These are phyloP conservation scores for Dipodomys spectabilis DNA, from an alignment of 2,113 vertebrate genomes.

Conservation along the genomic window DNA sequence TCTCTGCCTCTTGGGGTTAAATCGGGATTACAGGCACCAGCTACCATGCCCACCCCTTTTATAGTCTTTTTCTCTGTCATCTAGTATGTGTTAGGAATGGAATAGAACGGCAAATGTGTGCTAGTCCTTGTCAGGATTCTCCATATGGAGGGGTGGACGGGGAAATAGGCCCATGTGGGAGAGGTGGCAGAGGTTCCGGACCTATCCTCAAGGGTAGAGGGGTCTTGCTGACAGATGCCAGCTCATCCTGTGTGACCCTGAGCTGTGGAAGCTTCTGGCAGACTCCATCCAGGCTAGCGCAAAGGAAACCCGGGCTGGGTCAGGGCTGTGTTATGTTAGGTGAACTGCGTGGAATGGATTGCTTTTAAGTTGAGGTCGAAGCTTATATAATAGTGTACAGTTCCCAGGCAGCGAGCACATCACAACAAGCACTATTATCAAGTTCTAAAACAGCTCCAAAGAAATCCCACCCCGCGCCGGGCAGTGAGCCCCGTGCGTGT, in stretches of 20 bases:
- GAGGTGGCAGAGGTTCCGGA: background rate
- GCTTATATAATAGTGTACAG: too few relatives aligned
- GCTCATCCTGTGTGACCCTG: background rate
- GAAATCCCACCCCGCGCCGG: background rate
- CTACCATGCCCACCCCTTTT: background rate
- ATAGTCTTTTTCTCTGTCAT: background rate
- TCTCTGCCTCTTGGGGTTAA: too few relatives aligned
- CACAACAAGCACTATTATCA: accelerated
- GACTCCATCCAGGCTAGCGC: background rate
- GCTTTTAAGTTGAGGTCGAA: background rate
- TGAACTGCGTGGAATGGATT: background rate
- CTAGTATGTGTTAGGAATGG: background rate
- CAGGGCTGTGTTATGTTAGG: background rate
- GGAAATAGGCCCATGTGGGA: background rate
- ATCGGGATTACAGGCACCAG: too few relatives aligned
- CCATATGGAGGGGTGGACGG: background rate
- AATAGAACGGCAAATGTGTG: background rate
- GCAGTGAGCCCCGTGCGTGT: background rate
- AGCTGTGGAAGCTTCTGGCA: background rate
- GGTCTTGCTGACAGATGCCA: background rate
- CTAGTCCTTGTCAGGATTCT: background rate
- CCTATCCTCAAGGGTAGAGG: background rate
- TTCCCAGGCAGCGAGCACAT: background rate
- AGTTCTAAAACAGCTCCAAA: too few relatives aligned
- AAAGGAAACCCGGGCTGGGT: background rate